Percentiles rank a stretch among this genome's conserved stretches.
phyloP scores from a whole-genome alignment of 2,888 invertebrate genomes.

The Antitype chi region DNA sequence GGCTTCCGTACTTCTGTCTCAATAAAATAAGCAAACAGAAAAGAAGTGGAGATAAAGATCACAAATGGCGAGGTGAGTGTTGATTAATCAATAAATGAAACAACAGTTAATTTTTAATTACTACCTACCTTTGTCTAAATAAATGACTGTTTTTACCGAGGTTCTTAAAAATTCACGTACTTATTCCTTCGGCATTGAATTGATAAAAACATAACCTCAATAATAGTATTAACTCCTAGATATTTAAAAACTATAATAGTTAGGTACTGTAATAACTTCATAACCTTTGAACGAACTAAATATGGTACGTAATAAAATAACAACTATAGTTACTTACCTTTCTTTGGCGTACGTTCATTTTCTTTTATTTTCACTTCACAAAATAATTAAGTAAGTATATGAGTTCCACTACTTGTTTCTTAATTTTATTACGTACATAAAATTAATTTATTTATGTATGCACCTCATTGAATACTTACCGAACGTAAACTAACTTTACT shows the following conservation, averaged over 20 bases:
- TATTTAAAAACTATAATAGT: neutral
- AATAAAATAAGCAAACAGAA: neutral
- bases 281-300: conserved; percentile 28
- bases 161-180: neutral
- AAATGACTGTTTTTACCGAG: neutral
- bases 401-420: neutral
- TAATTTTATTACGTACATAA: neutral
- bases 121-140: neutral
- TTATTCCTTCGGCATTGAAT: neutral
- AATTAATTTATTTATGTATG: neutral
- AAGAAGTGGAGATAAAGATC: neutral
- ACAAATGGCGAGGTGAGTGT: conserved; percentile 22
- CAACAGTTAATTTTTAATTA: neutral
- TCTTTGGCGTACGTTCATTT: conserved; percentile 81
- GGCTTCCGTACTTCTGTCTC: neutral
- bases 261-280: neutral
- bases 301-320: neutral
- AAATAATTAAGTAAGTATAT: neutral
- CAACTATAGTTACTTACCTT: conserved; percentile 73
- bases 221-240: neutral
- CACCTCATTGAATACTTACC: conserved; percentile 25
- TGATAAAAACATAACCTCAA: conserved; percentile 42
- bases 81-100: neutral
- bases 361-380: conserved; percentile 43
- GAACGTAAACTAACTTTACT: conserved; percentile 44